phyloP scores from a whole-genome alignment of 2,888 invertebrate genomes.

The Pteria penguin region DNA sequence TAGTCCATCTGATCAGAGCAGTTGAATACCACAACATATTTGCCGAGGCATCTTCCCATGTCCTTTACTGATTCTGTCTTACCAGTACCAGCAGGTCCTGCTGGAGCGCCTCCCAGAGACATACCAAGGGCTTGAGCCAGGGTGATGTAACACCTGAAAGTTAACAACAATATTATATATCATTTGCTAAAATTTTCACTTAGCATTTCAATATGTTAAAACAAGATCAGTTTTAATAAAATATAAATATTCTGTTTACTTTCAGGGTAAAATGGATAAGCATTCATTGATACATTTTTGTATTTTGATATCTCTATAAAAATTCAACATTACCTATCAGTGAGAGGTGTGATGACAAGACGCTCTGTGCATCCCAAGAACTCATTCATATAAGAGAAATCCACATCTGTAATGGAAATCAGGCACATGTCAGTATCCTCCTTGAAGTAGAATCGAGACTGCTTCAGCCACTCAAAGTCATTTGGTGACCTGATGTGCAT shows the following conservation, averaged over 20 bases:
- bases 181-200: no score
- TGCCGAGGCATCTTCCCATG: constrained; percentile 98
- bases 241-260: no score
- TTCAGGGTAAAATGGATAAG: no score
- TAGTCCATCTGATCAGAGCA: constrained; percentile 99
- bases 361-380: constrained; percentile 97
- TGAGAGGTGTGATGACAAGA: constrained; percentile 96
- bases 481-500: constrained; percentile 92
- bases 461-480: constrained; percentile 98
- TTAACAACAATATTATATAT: no score
- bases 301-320: no score
- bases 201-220: no score
- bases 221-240: no score
- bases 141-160: constrained; percentile 94
- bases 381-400: constrained; percentile 96
- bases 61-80: constrained; percentile 99
- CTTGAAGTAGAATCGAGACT: constrained; percentile 97
- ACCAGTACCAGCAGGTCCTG: constrained; percentile 98
- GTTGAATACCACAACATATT: constrained; percentile 96
- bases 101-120: constrained; percentile 96
- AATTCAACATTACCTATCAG: constrained; percentile 90
- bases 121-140: constrained; percentile 96
- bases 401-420: constrained; percentile 96
- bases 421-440: constrained; percentile 95
- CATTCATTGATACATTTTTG: no score